These are phyloP conservation scores for Phaethon lepturus DNA, from an alignment of 2,113 vertebrate species.

Conservation along the genomic window DNA sequence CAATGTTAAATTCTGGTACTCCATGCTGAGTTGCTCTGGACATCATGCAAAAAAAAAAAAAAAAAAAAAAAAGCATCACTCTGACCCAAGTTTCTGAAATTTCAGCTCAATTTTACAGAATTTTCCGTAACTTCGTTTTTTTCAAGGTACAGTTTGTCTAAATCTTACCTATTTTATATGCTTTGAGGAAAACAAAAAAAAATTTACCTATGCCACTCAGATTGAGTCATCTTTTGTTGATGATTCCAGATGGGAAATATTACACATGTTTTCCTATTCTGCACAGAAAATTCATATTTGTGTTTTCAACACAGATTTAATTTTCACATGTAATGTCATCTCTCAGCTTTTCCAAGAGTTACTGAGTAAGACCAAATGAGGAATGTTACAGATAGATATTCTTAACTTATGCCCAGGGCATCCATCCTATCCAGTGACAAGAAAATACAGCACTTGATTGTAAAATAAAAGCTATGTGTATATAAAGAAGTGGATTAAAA, in stretches of 20 bases:
- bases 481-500: neutral
- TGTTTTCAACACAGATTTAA: neutral
- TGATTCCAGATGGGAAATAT: neutral
- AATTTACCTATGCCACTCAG: neutral
- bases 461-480: neutral
- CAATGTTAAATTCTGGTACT: neutral
- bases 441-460: neutral
- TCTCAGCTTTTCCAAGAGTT: neutral
- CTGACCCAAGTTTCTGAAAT: neutral
- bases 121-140: neutral
- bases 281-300: neutral
- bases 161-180: neutral
- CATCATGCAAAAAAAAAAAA: neutral
- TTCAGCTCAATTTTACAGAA: neutral
- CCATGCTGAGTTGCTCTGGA: neutral
- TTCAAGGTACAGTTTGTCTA: neutral
- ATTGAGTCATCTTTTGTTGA: neutral
- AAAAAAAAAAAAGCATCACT: neutral
- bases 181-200: neutral
- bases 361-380: neutral
- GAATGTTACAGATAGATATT: neutral
- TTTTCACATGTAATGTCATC: neutral
- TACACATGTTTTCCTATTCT: neutral
- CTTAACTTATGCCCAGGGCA: neutral
- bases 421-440: neutral